These are phyloP conservation scores for Drosophila paramelanica DNA, from an alignment of 2,888 invertebrate species.

Conservation along the genomic window DNA sequence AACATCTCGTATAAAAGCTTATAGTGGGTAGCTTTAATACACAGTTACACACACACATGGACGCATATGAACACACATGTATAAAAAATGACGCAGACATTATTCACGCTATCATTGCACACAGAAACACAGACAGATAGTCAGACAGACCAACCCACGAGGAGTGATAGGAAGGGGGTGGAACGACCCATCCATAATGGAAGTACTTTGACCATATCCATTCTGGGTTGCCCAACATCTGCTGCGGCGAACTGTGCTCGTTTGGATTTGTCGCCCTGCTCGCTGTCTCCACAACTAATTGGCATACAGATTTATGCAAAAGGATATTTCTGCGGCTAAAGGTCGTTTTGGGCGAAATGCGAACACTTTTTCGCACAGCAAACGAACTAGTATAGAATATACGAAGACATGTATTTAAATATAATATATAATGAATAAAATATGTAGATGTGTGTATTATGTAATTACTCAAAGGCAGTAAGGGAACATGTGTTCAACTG, in stretches of 20 bases:
- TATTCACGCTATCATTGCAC: conserved; percentile 80
- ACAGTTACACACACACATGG: conserved; percentile 29
- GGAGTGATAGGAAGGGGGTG: background rate
- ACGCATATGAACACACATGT: conserved; percentile 19
- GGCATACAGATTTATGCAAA: conserved; percentile 29
- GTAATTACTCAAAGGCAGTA: conserved; percentile 29
- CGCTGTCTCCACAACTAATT: conserved; percentile 30
- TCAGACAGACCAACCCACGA: conserved; percentile 4
- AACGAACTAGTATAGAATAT: conserved; percentile 20
- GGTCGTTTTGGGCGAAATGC: conserved; percentile 57
- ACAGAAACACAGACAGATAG: conserved; percentile 24
- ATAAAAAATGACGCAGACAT: conserved; percentile 79
- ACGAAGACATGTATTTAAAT: conserved; percentile 14
- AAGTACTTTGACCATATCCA: conserved; percentile 49
- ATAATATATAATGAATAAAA: conserved; percentile 1
- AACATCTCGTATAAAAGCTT: conserved; percentile 63
- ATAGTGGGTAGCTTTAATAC: conserved; percentile 72
- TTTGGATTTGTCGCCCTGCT: conserved; percentile 28
- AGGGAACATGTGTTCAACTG: conserved; percentile 36
- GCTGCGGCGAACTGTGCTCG: conserved; percentile 46
- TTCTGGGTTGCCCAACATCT: conserved; percentile 47
- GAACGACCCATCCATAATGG: conserved; percentile 15
- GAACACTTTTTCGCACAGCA: conserved; percentile 52
- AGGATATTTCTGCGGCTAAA: conserved; percentile 29
- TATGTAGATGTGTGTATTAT: conserved; percentile 12